Percentiles rank a stretch among this genome's conserved stretches.
phyloP scores from a whole-genome alignment of 1,140 invertebrate species.

The Saccostrea cuccullata region DNA sequence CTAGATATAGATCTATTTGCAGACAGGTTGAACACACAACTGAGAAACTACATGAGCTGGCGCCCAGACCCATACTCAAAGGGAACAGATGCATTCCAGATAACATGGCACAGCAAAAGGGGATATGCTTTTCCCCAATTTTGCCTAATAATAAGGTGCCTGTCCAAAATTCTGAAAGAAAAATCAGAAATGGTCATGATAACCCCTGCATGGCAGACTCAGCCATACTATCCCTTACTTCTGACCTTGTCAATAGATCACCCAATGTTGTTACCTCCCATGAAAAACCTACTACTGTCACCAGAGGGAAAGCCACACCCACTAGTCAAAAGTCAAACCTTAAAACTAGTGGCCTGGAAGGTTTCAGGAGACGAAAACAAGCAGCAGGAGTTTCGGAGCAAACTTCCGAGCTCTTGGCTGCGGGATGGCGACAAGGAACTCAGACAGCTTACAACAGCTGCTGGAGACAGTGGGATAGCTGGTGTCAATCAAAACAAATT shows the following conservation, averaged over 20 bases:
- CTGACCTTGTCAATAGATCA: constrained; percentile 41
- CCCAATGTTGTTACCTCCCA: constrained; percentile 50
- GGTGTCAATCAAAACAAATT: constrained; percentile 49
- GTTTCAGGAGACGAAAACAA: constrained; percentile 31
- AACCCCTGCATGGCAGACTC: constrained; percentile 44
- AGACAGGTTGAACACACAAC: constrained; percentile 30
- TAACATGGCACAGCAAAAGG: constrained; percentile 35
- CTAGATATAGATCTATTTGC: constrained; percentile 32
- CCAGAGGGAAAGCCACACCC: constrained; percentile 28
- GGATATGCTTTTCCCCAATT: constrained; percentile 50
- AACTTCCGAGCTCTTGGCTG: constrained; percentile 39
- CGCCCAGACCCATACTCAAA: neutral
- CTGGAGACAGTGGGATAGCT: constrained; percentile 55
- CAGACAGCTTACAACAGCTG: constrained; percentile 48
- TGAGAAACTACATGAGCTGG: constrained; percentile 31
- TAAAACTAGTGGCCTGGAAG: constrained; percentile 41
- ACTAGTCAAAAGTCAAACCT: constrained; percentile 20
- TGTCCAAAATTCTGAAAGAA: constrained; percentile 36
- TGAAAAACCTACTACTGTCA: neutral
- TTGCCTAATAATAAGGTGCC: constrained; percentile 32
- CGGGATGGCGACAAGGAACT: constrained; percentile 51
- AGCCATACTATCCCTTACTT: constrained; percentile 45
- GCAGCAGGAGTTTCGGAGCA: constrained; percentile 39
- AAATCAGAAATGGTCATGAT: constrained; percentile 11
- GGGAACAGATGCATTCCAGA: constrained; percentile 8